Base-by-base conservation (phyloP, 2,888 invertebrate species). In the Criorhina ranunculi region DNA sequence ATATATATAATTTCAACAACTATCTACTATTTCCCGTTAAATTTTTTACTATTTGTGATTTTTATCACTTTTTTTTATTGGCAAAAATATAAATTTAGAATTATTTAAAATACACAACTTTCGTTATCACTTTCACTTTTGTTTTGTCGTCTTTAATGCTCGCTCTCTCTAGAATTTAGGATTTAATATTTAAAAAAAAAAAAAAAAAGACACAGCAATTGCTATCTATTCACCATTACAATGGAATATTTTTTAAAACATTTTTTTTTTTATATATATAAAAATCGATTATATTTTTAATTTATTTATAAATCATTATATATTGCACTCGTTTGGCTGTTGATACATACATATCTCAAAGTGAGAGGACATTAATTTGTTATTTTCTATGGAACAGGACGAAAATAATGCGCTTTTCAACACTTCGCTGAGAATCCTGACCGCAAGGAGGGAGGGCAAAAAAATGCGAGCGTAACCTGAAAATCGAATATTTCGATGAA, bases 401-500 rank as follows among this genome's bases (percentile, higher is more conserved):
- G 64, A 57, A 64, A 33, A 33, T 17, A 62, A 59, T 85, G 69
- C 75, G 79, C 75, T 85, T 85, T 75, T 85, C 80, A 85, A 76
- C 42, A 80, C 42, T 69, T 85, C 69, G 31, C 64, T 69, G 40
- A 42, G n/a, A 17, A 76, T 85, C 80, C 85, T 66, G 75, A 75
- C 80, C 69, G 60, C 85, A 70, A 80, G 42, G 75, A 67, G 69
- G n/a, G n/a, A 24, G 24, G 24, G 24, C 24, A 24, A 31, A 59
- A 66, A 15, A 62, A 73, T 66, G 78, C 49, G 60, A 73, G 66
- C 78, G 73, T 78, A 59, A 85, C 80, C 85, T 85, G 85, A 85
- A 85, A 85, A 85, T 85, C 85, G 85, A 85, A 85, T 76, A 85
- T 85, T 80, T 85, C 85, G 85, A 85, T 85, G 80, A 85, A 80